These are phyloP conservation scores for Ramphastos sulfuratus DNA, from an alignment of 2,113 vertebrate species.

Conservation along the genomic window DNA sequence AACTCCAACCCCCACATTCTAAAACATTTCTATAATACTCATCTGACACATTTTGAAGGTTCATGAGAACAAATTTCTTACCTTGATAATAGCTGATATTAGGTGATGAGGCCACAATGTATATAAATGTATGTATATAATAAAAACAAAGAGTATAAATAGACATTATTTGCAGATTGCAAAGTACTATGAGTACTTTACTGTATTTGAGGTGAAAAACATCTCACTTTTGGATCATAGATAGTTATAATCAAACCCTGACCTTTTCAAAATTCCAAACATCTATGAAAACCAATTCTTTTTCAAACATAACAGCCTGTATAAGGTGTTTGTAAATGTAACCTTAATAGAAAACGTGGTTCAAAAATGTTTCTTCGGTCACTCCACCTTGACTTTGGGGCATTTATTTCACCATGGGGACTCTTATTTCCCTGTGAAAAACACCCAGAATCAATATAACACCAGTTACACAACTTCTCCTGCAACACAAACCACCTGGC, in stretches of 20 bases:
- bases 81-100: neutral
- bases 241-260: slow-evolving; percentile 22
- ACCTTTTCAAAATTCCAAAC: slow-evolving; percentile 20
- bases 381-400: neutral
- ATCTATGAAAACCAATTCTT: neutral
- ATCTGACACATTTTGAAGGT: neutral
- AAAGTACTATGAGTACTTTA: neutral
- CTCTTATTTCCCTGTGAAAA: neutral
- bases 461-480: neutral
- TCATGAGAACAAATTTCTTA: neutral
- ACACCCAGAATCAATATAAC: neutral
- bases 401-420: neutral
- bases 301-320: neutral
- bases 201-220: neutral
- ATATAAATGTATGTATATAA: neutral
- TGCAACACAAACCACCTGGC: fast-evolving
- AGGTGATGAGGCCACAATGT: neutral
- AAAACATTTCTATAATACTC: neutral
- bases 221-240: neutral
- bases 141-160: neutral
- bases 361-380: neutral
- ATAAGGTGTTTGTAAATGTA: neutral
- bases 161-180: neutral
- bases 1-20: neutral
- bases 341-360: neutral